Evolutionary conservation across 2,888 invertebrate genomes (phyloP), one percentile per base, ranked within the genome.

Genomic region (Tenthredo distinguenda): DNA sequence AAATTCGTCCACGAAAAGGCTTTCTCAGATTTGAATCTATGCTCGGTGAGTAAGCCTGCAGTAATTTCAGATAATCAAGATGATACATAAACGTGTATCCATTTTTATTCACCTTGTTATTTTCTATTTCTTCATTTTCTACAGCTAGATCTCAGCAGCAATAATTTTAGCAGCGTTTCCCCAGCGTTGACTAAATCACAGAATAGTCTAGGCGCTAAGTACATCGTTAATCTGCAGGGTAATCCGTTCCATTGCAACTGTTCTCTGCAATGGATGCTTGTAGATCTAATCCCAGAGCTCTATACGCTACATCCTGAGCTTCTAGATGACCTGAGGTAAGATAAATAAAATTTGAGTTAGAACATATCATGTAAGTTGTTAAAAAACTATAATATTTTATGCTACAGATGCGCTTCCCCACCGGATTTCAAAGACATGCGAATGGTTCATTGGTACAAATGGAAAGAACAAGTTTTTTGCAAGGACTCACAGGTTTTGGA

Each of bases 181-280:
- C 90, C 91, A 85, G 89, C 91, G 2, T 90, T 95, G n/a, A 88
- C 89, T 31, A 86, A 88, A 74, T 72, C 79, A 3, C 90, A 94
- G 0, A 92, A 93, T 77, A 95, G 94, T 94, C 89, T 92, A 0
- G 87, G 91, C 0, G 89, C n/a, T 7, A 88, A 88, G 0, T 94
- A 94, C 7, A 94, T 94, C 0, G 94, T 95, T 0, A 94, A 96
- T 91, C 90, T 96, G 4, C 95, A 96, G 93, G 94, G 93, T 87
- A 96, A 96, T 92, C 96, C 96, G 0, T 95, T 96, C 94, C 92
- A 94, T 86, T 96, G 96, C 89, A 91, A 94, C 86, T 96, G 96
- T 89, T 93, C 94, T 58, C 91, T 96, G 89, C 95, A 96, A 89
- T 95, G 96, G 95, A 91, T 96, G 87, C 91, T 96, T 31, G 94